Evolutionary conservation across 2,888 invertebrate genomes (phyloP).

Genomic region (Patella depressa): DNA sequence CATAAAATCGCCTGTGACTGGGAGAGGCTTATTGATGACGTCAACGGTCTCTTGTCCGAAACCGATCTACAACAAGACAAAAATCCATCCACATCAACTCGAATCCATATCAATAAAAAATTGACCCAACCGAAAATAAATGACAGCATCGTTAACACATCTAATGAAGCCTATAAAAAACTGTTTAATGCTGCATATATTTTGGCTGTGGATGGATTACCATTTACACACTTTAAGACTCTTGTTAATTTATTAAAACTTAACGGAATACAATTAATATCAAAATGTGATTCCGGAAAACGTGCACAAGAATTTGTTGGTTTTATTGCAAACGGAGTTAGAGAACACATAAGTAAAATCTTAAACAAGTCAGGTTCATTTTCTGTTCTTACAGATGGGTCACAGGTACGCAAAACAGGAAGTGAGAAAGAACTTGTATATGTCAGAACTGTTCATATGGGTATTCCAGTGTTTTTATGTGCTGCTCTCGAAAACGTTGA

Average conservation of each 20-base stretch:
- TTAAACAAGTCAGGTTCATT: neutral
- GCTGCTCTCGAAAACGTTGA: neutral
- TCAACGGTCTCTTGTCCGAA: neutral
- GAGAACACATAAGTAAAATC: too few relatives aligned
- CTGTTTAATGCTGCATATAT: neutral
- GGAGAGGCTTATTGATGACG: neutral
- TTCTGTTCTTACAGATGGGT: neutral
- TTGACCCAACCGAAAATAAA: neutral
- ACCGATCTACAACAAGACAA: neutral
- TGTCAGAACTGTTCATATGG: neutral
- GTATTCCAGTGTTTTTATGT: neutral
- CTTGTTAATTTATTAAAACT: neutral
- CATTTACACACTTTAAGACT: neutral
- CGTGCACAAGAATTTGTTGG: too few relatives aligned
- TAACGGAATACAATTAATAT: too few relatives aligned
- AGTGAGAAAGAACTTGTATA: neutral
- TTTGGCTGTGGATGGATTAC: neutral
- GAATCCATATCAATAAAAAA: neutral
- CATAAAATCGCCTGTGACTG: neutral
- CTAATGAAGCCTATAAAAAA: neutral
- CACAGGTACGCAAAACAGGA: neutral
- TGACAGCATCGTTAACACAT: neutral
- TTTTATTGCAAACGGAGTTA: too few relatives aligned
- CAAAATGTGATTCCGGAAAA: too few relatives aligned
- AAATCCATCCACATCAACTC: neutral